These are phyloP conservation scores for Drosophila littoralis DNA, from an alignment of 1,140 invertebrate species.

Conservation along the genomic window DNA sequence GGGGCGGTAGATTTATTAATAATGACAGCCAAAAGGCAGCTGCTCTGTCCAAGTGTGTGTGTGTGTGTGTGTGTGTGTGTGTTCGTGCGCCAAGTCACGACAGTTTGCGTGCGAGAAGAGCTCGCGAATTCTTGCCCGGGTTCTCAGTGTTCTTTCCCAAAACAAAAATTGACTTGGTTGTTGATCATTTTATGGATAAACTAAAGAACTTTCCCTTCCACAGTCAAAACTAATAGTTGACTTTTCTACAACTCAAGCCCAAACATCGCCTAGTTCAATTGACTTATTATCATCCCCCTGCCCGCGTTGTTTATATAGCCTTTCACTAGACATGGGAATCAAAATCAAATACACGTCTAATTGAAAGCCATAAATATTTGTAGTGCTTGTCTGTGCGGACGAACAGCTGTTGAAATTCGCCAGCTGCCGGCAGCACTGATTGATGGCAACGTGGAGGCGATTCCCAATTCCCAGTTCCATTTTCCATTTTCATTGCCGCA, in stretches of 20 bases:
- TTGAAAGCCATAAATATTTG: constrained; percentile 42
- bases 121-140: constrained; percentile 21
- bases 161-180: background rate
- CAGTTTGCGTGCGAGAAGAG: constrained; percentile 29
- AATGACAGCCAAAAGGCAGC: constrained; percentile 19
- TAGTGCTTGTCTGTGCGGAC: constrained; percentile 16
- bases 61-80: constrained; percentile 10
- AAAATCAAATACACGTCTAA: constrained; percentile 28
- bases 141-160: constrained; percentile 14
- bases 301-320: constrained; percentile 2
- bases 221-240: constrained; percentile 12
- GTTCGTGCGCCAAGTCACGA: constrained; percentile 38
- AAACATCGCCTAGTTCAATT: background rate
- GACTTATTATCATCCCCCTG: background rate
- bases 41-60: background rate
- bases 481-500: background rate
- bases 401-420: constrained; percentile 42
- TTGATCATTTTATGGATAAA: background rate
- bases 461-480: background rate
- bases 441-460: constrained; percentile 31
- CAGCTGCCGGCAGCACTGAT: constrained; percentile 46
- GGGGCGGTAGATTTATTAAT: constrained; percentile 38
- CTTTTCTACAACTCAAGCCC: background rate
- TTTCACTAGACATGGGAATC: background rate
- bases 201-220: too few species aligned